Percentiles rank a stretch among this genome's conserved stretches.
These are phyloP conservation scores for Athene cunicularia DNA, from an alignment of 2,113 vertebrate genomes.

Conservation along the genomic window DNA sequence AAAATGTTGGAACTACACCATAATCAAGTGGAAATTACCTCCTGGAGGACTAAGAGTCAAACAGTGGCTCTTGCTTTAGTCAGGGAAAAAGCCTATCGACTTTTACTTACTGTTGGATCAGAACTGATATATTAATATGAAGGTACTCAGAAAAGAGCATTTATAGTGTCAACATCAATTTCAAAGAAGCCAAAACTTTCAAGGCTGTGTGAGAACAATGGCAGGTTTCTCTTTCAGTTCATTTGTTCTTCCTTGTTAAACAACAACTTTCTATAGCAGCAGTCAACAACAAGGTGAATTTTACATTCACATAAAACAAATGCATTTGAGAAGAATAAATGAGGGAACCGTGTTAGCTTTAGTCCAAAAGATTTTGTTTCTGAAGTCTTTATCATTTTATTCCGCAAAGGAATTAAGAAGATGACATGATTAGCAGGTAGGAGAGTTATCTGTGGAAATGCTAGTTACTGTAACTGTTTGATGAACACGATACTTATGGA, in stretches of 20 bases:
- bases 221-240: background rate
- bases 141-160: background rate
- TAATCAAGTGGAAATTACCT: background rate
- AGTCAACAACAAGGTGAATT: background rate
- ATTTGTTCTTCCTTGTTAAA: background rate
- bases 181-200: background rate
- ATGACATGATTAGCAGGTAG: background rate
- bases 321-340: background rate
- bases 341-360: background rate
- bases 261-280: background rate
- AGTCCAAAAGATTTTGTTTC: background rate
- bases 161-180: background rate
- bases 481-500: background rate
- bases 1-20: background rate
- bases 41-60: background rate
- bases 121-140: background rate
- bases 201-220: background rate
- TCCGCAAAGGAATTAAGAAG: background rate
- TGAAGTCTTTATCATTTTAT: background rate
- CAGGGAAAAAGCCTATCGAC: background rate
- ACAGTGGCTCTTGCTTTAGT: background rate
- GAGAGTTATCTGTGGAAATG: background rate
- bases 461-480: background rate
- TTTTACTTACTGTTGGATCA: background rate
- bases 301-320: background rate